Percentiles rank a stretch among this genome's conserved stretches.
Evolutionary conservation across 2,888 invertebrate genomes (phyloP).

Genomic region (Mactromeris polynyma): DNA sequence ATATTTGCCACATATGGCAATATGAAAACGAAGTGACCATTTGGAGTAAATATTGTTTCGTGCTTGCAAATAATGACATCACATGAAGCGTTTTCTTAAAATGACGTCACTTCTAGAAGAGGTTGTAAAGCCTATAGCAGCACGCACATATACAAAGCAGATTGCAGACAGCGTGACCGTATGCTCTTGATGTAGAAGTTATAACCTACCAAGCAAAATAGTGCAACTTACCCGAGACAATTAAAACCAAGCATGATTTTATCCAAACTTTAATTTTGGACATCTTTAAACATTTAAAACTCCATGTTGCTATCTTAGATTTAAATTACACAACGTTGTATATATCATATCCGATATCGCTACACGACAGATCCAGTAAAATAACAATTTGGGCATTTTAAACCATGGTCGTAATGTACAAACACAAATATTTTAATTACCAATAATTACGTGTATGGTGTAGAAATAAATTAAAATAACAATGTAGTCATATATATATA

Average conservation of each 20-base stretch:
- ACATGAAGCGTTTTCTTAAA: too few relatives aligned
- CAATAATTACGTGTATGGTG: background rate
- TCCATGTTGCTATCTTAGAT: background rate
- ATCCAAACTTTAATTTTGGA: background rate
- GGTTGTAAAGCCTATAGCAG: too few relatives aligned
- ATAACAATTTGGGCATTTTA: background rate
- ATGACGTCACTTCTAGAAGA: too few relatives aligned
- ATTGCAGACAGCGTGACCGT: too few relatives aligned
- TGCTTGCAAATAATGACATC: too few relatives aligned
- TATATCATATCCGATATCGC: background rate
- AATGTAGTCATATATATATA: background rate
- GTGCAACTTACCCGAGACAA: background rate
- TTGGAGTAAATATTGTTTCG: too few relatives aligned
- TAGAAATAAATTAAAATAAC: constrained; percentile 16
- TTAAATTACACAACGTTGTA: background rate
- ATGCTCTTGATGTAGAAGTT: too few relatives aligned
- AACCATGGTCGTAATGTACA: background rate
- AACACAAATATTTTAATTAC: constrained; percentile 2
- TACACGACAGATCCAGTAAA: background rate
- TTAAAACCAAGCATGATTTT: background rate
- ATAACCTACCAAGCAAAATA: too few relatives aligned
- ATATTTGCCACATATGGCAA: too few relatives aligned
- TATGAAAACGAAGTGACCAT: too few relatives aligned
- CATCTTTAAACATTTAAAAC: background rate
- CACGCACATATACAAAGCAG: too few relatives aligned